Evolutionary conservation across 2,113 vertebrate species (phyloP).

Genomic region (Pao palembangensis): DNA sequence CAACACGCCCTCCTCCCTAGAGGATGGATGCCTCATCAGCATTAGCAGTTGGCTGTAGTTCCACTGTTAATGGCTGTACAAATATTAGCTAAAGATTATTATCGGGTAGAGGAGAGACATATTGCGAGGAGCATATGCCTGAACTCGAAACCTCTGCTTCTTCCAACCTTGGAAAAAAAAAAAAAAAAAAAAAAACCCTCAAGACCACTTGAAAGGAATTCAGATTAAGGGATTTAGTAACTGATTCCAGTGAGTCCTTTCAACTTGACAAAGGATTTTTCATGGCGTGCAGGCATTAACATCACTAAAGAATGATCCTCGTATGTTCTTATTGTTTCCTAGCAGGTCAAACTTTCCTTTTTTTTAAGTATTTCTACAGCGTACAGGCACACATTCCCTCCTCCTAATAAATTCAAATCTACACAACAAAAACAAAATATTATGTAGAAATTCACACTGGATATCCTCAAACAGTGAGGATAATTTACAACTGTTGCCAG

Average conservation of each 20-base stretch:
- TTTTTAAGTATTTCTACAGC: too few species aligned
- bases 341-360: not conserved
- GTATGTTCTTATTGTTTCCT: not conserved
- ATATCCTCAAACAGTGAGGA: too few species aligned
- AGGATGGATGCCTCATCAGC: constrained; percentile 11
- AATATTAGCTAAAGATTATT: not conserved
- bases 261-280: constrained; percentile 5
- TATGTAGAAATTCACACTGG: too few species aligned
- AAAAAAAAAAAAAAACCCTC: not conserved
- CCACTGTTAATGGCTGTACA: not conserved
- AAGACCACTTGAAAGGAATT: constrained; percentile 8
- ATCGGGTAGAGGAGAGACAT: too few species aligned
- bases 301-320: not conserved
- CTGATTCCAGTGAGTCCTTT: constrained; percentile 8
- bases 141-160: constrained; percentile 1
- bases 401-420: too few species aligned
- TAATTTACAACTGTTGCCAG: too few species aligned
- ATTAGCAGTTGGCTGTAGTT: not conserved
- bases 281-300: not conserved
- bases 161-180: not conserved
- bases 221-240: constrained; percentile 17
- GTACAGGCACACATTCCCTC: too few species aligned
- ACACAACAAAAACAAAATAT: too few species aligned
- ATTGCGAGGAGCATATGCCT: not conserved
- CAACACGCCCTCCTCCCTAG: not conserved